Evolutionary conservation across 2,113 vertebrate genomes (phyloP), one percentile per base, ranked within the genome.

Genomic region (Ramphastos sulfuratus): DNA sequence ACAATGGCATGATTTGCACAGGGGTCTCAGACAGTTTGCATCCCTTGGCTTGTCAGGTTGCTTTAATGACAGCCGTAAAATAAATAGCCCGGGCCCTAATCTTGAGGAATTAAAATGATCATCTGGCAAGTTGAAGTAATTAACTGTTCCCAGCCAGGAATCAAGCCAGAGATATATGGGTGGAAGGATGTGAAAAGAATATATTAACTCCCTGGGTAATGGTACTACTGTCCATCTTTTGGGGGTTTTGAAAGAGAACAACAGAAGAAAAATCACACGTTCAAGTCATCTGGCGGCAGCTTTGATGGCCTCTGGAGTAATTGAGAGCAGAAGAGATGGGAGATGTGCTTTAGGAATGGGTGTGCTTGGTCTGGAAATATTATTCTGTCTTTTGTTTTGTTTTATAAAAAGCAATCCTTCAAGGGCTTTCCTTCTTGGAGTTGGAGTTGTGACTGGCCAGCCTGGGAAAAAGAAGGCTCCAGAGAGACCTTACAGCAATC

Each of bases 51-150:
- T 95, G 92, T 97, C 96, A 96, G 60, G 69, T 84, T 89, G 64
- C 70, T 96, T 95, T 94, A 97, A 94, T 94, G 90, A 96, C 91
- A 73, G 83, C 90, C 89, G 73, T 96, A 95, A 97, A 96, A 96
- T 82, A 95, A 96, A 95, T 94, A 92, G 81, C 84, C 17, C 2
- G 74, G 82, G 75, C 86, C 93, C 59, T 95, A 94, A 95, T 94
- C 89, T 95, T 86, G 73, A 89, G 66, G 91, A 94, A 96, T 93
- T 89, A 91, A 95, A 96, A 95, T 96, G 35, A 96, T 96, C 93
- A 92, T 78, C 89, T 95, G 92, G 96, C 92, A 96, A 89, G 71
- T 88, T 83, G 90, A 85, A 94, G 93, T 92, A 93, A 96, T 95
- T 96, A 93, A 95, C 91, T 92, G 35, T 95, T 94, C 92, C 86